A percentile compares a stretch with the other conserved stretches of the same genome.
phyloP scores from a whole-genome alignment of 1,140 invertebrate genomes.

The Drosophila lini region DNA sequence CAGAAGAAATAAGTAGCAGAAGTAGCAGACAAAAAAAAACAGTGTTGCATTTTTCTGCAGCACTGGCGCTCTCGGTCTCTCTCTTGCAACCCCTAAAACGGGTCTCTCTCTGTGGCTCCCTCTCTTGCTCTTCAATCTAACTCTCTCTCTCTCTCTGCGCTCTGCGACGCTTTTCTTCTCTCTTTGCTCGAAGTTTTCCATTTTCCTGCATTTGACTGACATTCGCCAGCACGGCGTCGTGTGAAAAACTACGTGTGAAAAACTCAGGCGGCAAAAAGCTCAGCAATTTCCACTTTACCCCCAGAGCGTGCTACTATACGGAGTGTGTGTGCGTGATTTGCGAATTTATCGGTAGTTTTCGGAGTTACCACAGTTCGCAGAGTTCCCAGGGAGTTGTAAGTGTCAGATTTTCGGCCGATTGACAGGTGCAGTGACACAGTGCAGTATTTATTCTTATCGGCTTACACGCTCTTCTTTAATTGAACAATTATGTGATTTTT shows the following conservation, averaged over 20 bases:
- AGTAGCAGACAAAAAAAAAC: slow-evolving; percentile 12
- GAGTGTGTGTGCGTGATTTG: slow-evolving; percentile 31
- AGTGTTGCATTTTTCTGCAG: slow-evolving; percentile 35
- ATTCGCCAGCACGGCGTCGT: slow-evolving; percentile 73
- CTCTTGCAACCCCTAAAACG: slow-evolving; percentile 26
- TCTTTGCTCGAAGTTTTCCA: slow-evolving; percentile 64
- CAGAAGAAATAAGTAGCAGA: slow-evolving; percentile 45
- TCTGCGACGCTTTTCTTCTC: slow-evolving; percentile 7
- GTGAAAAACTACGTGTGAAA: slow-evolving; percentile 59
- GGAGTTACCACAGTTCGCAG: slow-evolving; percentile 12
- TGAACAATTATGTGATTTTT: slow-evolving; percentile 29
- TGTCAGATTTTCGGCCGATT: slow-evolving; percentile 14
- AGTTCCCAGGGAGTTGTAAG: slow-evolving; percentile 29
- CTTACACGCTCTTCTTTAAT: not conserved
- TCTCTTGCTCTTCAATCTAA: not conserved
- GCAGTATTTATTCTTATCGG: slow-evolving; percentile 21
- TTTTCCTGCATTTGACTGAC: slow-evolving; percentile 76
- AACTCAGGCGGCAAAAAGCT: slow-evolving; percentile 43
- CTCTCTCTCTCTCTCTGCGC: slow-evolving; percentile 12
- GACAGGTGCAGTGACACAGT: slow-evolving; percentile 31
- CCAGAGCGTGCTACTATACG: slow-evolving; percentile 16
- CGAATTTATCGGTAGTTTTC: slow-evolving; percentile 40
- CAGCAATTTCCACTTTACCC: slow-evolving; percentile 43
- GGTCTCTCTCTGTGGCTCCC: not conserved
- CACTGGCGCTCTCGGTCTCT: not conserved